phyloP scores from a whole-genome alignment of 2,797 vertebrate genomes.

The Chaenodraco wilsoni region DNA sequence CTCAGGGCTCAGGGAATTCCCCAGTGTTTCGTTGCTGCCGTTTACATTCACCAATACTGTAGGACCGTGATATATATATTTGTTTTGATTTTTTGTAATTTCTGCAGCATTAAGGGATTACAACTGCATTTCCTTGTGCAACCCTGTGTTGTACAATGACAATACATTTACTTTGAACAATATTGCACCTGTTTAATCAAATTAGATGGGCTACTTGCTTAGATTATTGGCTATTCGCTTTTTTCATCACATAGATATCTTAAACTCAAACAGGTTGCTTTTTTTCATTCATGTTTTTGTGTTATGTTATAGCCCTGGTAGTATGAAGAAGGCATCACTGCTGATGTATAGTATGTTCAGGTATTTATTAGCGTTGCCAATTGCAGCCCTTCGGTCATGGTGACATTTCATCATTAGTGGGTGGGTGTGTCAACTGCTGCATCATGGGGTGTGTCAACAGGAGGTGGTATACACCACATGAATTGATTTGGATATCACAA shows the following conservation, averaged over 20 bases:
- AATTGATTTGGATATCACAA: background rate
- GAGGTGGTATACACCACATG: background rate
- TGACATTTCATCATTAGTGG: background rate
- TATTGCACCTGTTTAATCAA: background rate
- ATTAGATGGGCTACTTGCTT: background rate
- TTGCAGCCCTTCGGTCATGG: background rate
- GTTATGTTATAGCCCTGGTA: background rate
- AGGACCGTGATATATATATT: background rate
- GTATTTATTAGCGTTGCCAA: too few relatives aligned
- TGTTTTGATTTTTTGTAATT: background rate
- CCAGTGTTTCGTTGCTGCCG: background rate
- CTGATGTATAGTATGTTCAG: background rate
- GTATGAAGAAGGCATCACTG: background rate
- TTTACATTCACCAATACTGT: background rate
- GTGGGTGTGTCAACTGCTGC: constrained; percentile 1
- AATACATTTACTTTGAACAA: background rate
- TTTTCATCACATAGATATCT: background rate
- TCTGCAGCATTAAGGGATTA: background rate
- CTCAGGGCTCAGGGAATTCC: background rate
- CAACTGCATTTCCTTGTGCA: background rate
- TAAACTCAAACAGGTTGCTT: background rate
- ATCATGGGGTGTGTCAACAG: constrained; percentile 8
- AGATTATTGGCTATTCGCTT: background rate
- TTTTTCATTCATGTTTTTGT: background rate
- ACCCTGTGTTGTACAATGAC: background rate